A percentile compares a stretch with the other conserved stretches of the same genome.
Conservation (phyloP, 2,113 vertebrate species). For the Actenoides hombroni region DNA sequence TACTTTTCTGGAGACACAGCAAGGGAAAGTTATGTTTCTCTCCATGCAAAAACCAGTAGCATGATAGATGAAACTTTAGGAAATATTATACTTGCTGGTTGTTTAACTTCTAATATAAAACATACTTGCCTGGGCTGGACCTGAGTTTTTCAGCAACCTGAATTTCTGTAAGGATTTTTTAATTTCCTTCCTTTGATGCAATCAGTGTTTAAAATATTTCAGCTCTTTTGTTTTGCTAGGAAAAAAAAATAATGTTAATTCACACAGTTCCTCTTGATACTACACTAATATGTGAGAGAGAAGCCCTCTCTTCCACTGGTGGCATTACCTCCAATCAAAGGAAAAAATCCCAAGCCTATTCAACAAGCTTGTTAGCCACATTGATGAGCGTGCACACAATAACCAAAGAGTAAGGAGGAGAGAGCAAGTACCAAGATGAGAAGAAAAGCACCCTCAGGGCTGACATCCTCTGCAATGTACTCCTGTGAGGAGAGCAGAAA, state of each 20-base stretch:
- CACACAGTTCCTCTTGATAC: neutral
- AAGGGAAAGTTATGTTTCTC: conserved; percentile 58
- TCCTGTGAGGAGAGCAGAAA: neutral
- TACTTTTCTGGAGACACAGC: conserved; percentile 59
- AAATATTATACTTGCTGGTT: conserved; percentile 50
- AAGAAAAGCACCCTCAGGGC: neutral
- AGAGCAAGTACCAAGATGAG: neutral
- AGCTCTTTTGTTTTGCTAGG: neutral
- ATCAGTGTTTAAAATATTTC: conserved; percentile 43
- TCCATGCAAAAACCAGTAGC: conserved; percentile 57
- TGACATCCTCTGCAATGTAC: neutral
- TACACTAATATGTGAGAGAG: neutral
- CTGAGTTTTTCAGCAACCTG: conserved; percentile 43
- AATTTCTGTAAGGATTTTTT: conserved; percentile 40
- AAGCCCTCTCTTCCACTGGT: neutral
- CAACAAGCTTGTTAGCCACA: neutral
- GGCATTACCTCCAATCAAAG: neutral
- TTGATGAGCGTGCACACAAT: neutral
- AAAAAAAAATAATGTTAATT: neutral
- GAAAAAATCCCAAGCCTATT: neutral
- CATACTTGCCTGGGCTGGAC: conserved; percentile 49
- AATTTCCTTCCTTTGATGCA: conserved; percentile 26
- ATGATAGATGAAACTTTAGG: conserved; percentile 61
- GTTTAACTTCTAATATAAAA: conserved; percentile 68
- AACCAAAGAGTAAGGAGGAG: neutral